Base-by-base conservation (phyloP, 1,140 invertebrate genomes). In the Drosophila athabasca region DNA sequence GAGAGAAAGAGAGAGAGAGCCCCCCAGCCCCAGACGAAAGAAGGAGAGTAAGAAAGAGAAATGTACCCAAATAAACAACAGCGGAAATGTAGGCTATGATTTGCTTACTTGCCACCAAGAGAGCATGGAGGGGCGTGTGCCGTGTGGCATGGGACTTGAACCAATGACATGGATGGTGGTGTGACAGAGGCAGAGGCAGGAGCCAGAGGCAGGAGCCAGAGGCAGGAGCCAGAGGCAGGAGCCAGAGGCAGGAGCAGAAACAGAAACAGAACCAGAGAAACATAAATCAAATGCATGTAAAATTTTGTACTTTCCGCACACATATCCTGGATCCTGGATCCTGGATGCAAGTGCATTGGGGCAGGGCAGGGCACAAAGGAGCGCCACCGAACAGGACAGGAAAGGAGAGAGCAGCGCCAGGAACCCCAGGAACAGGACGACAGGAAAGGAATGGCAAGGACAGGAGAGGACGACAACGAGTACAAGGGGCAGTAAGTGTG, bases 271-370 rank as follows among this genome's bases (percentile, higher is more conserved):
- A 52, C 45, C 44, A 46, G 68, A 19, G 24, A 48, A 79, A 79
- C 83, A 88, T 88, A 88, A 88, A 88, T 88, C 83, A 88, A 88
- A 79, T 89, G 79, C 79, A 88, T 88, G 79, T 89, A 89, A 71
- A 83, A 88, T 88, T 89, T 76, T 79, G 83, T 84, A 76, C 83
- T 88, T 88, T 88, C 83, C 83, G 83, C 83, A 83, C 76, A 88
- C 84, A 88, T 77, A 84, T 87, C 83, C 83, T 87, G 75, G 59
- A 79, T 87, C 83, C 83, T 87, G 75, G 59, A 79, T 87, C 83
- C 83, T 87, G 76, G 35, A 13, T 62, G 66, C 83, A 66, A 79
- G 74, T 74, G 79, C 82, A 88, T 75, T 76, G 81, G 72, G 35
- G 65, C 80, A 19, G 17, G 17, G n/a, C n/a, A n/a, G 61, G 65